These are phyloP conservation scores for Desoria tigrina DNA, from an alignment of 2,888 invertebrate species.

Conservation along the genomic window DNA sequence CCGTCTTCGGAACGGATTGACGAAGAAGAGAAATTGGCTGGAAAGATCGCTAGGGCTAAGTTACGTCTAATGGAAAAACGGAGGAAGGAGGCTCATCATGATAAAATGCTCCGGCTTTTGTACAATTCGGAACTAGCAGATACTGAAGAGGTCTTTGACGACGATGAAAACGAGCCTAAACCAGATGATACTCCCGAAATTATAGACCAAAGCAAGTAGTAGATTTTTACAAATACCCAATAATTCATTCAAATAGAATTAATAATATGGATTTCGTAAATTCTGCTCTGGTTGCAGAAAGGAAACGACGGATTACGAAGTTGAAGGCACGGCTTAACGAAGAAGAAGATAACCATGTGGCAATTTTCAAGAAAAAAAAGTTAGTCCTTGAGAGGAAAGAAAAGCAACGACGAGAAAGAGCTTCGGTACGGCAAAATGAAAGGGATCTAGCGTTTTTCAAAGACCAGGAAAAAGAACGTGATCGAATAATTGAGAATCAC, in stretches of 20 bases:
- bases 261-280: background rate
- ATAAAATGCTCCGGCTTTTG: slow-evolving; percentile 18
- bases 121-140: background rate
- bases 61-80: slow-evolving; percentile 32
- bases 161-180: background rate
- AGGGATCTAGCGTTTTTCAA: slow-evolving; percentile 3
- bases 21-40: slow-evolving; percentile 26
- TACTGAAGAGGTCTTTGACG: background rate
- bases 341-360: background rate
- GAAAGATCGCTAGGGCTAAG: slow-evolving; percentile 40
- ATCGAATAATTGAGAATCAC: too few species aligned
- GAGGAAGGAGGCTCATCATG: slow-evolving; percentile 23
- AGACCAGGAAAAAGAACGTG: slow-evolving; percentile 1
- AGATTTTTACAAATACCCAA: too few species aligned
- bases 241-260: too few species aligned
- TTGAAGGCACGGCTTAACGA: background rate
- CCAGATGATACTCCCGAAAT: background rate
- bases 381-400: slow-evolving; percentile 2
- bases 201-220: background rate
- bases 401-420: background rate
- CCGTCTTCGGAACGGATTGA: slow-evolving; percentile 21
- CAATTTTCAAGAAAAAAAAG: background rate
- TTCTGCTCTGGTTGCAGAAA: background rate
- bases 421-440: slow-evolving; percentile 1
- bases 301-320: background rate